A percentile compares a stretch with the other conserved stretches of the same genome.
phyloP scores from a whole-genome alignment of 2,797 vertebrate genomes.

The Eidolon dupreanum region DNA sequence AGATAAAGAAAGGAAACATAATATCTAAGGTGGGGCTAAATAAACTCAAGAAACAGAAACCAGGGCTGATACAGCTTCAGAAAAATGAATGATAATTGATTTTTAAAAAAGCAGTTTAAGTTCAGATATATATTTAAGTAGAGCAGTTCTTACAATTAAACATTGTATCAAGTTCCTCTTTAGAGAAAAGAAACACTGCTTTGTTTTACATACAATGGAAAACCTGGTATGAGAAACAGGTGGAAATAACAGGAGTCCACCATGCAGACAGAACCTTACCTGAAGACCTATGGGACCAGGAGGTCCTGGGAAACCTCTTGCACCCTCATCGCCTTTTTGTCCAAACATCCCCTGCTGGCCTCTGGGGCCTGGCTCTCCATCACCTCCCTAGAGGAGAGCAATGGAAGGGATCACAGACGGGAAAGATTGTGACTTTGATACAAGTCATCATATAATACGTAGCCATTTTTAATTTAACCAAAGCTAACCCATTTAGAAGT shows the following conservation, averaged over 20 bases:
- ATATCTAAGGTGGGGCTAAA: neutral
- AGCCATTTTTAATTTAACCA: neutral
- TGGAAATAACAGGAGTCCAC: neutral
- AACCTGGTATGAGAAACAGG: neutral
- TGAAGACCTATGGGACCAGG: constrained; percentile 98
- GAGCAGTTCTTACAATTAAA: neutral
- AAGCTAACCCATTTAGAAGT: neutral
- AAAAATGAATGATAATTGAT: neutral
- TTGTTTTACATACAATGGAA: neutral
- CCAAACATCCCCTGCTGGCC: constrained; percentile 99
- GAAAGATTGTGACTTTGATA: neutral
- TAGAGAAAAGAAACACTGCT: neutral
- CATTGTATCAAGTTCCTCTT: neutral
- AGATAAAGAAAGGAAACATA: neutral
- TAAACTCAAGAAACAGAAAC: neutral
- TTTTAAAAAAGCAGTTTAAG: neutral
- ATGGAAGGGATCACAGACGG: neutral
- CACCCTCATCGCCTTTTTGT: constrained; percentile 98
- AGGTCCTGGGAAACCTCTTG: constrained; percentile 97
- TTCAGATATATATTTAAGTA: neutral
- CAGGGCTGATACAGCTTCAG: neutral
- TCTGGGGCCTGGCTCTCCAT: constrained; percentile 97
- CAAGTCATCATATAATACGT: neutral
- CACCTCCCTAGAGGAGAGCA: constrained; percentile 89
- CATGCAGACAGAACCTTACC: constrained; percentile 84